Conservation (phyloP, 2,888 invertebrate genomes). For the Mesodorylaimus sp. region DNA sequence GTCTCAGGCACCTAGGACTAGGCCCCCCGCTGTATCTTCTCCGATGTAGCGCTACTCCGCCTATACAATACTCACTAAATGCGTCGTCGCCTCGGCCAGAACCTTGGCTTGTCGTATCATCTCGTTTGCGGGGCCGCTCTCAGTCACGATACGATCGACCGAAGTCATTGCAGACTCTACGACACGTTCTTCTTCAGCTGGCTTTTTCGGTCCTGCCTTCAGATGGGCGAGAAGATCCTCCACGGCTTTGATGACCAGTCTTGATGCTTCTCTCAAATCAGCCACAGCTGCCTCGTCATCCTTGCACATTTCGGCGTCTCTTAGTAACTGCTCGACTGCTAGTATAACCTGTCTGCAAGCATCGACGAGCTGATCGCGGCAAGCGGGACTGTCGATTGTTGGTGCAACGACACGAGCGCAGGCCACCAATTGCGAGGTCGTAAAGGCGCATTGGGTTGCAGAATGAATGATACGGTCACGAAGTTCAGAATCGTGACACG, state of each 20-base stretch:
- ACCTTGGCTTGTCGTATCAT: conserved; percentile 59
- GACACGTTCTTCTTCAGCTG: conserved; percentile 53
- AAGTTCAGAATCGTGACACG: conserved; percentile 56
- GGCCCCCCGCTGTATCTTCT: no score
- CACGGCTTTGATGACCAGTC: conserved; percentile 63
- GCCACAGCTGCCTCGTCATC: conserved; percentile 50
- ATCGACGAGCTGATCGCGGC: conserved; percentile 66
- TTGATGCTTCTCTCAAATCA: conserved; percentile 57
- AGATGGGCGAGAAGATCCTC: conserved; percentile 76
- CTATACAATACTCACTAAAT: conserved; percentile 63
- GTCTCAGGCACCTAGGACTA: no score
- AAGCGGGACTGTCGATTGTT: conserved; percentile 41
- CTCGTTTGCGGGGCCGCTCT: conserved; percentile 41
- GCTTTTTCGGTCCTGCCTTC: conserved; percentile 41
- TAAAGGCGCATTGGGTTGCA: conserved; percentile 86
- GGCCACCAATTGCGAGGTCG: conserved; percentile 89
- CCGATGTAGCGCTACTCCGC: no score
- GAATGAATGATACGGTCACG: conserved; percentile 77
- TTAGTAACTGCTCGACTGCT: conserved; percentile 71
- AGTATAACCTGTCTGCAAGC: conserved; percentile 79
- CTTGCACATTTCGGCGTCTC: conserved; percentile 39
- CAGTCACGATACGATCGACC: conserved; percentile 62
- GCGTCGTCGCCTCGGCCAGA: conserved; percentile 53
- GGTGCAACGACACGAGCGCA: conserved; percentile 64
- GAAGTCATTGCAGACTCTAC: conserved; percentile 76